These are phyloP conservation scores for Ceraclea dissimilis DNA, from an alignment of 2,888 invertebrate genomes.

Conservation along the genomic window DNA sequence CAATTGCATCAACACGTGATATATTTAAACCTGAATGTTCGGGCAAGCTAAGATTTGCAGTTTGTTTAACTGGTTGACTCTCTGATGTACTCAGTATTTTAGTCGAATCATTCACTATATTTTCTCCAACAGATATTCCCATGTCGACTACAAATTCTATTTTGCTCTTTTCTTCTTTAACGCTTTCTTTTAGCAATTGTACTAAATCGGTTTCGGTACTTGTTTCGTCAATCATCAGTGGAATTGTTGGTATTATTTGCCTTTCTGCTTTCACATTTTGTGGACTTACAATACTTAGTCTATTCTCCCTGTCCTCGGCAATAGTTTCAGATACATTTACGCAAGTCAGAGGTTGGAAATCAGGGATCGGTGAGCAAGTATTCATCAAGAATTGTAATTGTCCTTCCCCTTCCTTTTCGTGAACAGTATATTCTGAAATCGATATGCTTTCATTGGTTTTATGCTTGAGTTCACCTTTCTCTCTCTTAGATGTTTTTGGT, in stretches of 20 bases:
- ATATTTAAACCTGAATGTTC: slow-evolving; percentile 33
- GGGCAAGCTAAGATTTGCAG: slow-evolving; percentile 27
- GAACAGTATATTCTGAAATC: slow-evolving; percentile 40
- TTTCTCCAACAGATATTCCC: slow-evolving; percentile 29
- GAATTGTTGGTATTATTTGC: slow-evolving; percentile 26
- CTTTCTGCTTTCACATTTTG: slow-evolving; percentile 25
- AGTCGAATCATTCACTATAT: slow-evolving; percentile 31
- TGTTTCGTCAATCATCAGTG: slow-evolving; percentile 27
- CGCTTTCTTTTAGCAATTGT: slow-evolving; percentile 27
- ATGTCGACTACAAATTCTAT: slow-evolving; percentile 25
- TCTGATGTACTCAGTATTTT: slow-evolving; percentile 25
- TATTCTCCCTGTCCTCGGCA: slow-evolving; percentile 27
- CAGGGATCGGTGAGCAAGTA: slow-evolving; percentile 22
- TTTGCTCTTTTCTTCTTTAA: slow-evolving; percentile 32
- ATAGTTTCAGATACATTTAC: slow-evolving; percentile 27
- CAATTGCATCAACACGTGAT: slow-evolving; percentile 37
- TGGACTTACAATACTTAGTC: slow-evolving; percentile 21
- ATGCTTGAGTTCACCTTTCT: slow-evolving; percentile 33
- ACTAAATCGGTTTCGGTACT: slow-evolving; percentile 28
- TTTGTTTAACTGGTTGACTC: slow-evolving; percentile 17
- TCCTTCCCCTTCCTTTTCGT: slow-evolving; percentile 40
- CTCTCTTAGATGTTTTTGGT: slow-evolving; percentile 33
- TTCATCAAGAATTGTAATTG: slow-evolving; percentile 23
- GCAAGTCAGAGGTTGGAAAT: slow-evolving; percentile 14
- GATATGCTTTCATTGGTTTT: slow-evolving; percentile 41